Percentiles rank a stretch among this genome's conserved stretches.
Conservation (phyloP, 2,888 invertebrate species). For the Athalia cordata region DNA sequence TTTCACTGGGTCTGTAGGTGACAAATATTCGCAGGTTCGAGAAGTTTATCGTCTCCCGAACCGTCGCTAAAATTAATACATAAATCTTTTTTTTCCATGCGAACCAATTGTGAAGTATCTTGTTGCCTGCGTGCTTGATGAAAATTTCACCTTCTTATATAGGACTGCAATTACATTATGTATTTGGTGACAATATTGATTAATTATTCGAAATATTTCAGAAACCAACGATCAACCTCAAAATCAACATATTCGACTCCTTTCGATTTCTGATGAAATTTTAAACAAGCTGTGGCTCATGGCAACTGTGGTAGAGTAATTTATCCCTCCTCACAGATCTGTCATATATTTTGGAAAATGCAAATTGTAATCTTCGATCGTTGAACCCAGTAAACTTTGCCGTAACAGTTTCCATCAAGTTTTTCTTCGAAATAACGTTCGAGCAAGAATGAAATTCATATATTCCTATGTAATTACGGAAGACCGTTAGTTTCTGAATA, state of each 20-base stretch:
- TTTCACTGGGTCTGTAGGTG: constrained; percentile 70
- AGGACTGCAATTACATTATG: constrained; percentile 37
- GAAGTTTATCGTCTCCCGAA: constrained; percentile 11
- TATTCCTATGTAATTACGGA: background rate
- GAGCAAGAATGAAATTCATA: too few species aligned
- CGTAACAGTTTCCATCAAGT: too few species aligned
- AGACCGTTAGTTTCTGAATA: constrained; percentile 38
- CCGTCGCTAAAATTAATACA: background rate
- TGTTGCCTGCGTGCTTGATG: constrained; percentile 15
- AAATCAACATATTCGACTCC: too few species aligned
- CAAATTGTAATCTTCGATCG: too few species aligned
- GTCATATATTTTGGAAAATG: too few species aligned
- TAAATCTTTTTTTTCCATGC: too few species aligned
- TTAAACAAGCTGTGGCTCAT: too few species aligned
- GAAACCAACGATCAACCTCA: constrained; percentile 36
- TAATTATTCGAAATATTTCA: constrained; percentile 36
- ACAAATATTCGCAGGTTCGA: background rate
- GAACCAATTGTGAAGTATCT: constrained; percentile 7
- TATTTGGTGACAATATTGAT: constrained; percentile 36
- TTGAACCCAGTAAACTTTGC: too few species aligned
- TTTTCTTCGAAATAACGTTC: too few species aligned
- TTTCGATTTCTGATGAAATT: too few species aligned
- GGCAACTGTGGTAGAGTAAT: too few species aligned
- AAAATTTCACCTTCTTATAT: constrained; percentile 35
- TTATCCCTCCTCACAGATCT: too few species aligned